Evolutionary conservation across 2,797 vertebrate species (phyloP), one percentile per base, ranked within the genome.

Genomic region (Zenarchopterus dispar): DNA sequence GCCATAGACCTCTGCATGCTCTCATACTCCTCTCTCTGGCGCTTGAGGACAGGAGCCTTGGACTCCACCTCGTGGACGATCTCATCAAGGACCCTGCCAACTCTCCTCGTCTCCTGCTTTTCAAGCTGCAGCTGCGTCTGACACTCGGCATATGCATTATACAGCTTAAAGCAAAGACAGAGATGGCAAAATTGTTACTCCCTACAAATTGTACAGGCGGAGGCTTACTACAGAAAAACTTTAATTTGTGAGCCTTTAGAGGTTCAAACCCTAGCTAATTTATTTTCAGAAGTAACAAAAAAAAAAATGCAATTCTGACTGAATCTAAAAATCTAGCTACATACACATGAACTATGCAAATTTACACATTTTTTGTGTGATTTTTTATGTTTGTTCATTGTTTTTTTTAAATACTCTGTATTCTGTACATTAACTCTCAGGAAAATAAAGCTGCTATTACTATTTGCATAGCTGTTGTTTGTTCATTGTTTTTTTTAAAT

Each of bases 21-120:
- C 68, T 99, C 96, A 21, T 97, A 97, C 65, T 99, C 97, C 67
- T 99, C 96, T 19, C 95, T 92, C 65, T 99, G 97, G 11, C 95
- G 95, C 84, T 94, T 97, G 41, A 99, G 85, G 70, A 98, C 93
- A 0, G 97, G 96, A 0, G 97, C 97, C 88, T 99, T 99, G 53
- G 94, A 94, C 89, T 99, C 97, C 4, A 99, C 95, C 84, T 99
- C 97, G 78, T 94, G 93, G 24, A 97, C 93, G 46, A 98, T 96
- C 91, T 99, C 97, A 83, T 97, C 96, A 80, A 99, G 86, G 16
- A 96, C 96, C 65, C 94, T 93, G 83, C 93, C 96, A 54, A 98
- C 93, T 73, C 95, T 94, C 80, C 93, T 94, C 31, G 94, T 97
- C 84, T 99, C 96, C 80, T 96, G 93, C 74, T 95, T 96, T 81